Evolutionary conservation across 1,140 invertebrate genomes (phyloP), one percentile per base, ranked within the genome.

Genomic region (Pseudachorutes palmiensis): DNA sequence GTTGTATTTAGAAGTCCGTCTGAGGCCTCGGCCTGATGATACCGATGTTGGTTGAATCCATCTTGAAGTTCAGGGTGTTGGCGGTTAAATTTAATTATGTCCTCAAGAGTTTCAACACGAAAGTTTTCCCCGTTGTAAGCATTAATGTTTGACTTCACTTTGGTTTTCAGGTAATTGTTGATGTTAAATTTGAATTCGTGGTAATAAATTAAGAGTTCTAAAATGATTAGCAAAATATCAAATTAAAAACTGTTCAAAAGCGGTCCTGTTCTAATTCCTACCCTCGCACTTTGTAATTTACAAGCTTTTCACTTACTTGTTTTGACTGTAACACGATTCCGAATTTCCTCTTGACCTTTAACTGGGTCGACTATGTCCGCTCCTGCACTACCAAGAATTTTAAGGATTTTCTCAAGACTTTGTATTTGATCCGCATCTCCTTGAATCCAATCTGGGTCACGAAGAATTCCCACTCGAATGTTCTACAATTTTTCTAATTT

Each of bases 41-140:
- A 29, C 14, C 22, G 12, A 5, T 36, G 2, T 32, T 68, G 67
- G 31, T 63, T 63, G 36, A 64, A 68, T 19, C 9, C 36, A 1
- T 51, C 62, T 41, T 63, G 61, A n/a, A 33, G 31, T 0, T 19
- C 41, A 2, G 67, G 67, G 31, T 64, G 5, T 2, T 68, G 32
- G 1, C 57, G 14, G 22, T 68, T 68, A 30, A 59, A 68, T 24
- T 58, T 5, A 1, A 68, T 68, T 0, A 68, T 58, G 48, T 68
- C 67, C 14, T 29, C 31, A 14, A 68, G 24, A 14, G 49, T 33
- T 29, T 24, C 28, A 12, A 62, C 29, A 5, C 12, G 1, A 5
- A 32, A 24, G 1, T 2, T 2, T 2, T 28, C 29, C 1, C 45
- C 31, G 5, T 66, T 59, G 14, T 45, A 9, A 19, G 36, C 9